Conservation (phyloP, 2,888 invertebrate species). For the Agrochola litura region DNA sequence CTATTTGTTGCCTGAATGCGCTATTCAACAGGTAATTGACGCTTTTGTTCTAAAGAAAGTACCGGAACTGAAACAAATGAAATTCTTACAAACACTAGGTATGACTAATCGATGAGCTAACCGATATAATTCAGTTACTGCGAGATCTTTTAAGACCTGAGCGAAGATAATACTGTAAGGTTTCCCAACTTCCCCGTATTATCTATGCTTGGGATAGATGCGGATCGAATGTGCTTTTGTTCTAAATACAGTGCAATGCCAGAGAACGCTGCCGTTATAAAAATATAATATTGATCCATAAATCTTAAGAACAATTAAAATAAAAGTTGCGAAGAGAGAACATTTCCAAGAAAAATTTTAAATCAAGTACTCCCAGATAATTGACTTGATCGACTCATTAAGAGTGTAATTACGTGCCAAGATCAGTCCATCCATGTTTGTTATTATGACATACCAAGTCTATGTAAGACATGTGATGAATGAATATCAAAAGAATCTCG, state of each 20-base stretch:
- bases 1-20: conserved; percentile 97
- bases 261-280: conserved; percentile 20
- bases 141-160: conserved; percentile 40
- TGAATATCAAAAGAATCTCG: conserved; percentile 49
- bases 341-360: conserved; percentile 31
- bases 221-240: conserved; percentile 53
- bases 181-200: conserved; percentile 35
- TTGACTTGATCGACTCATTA: conserved; percentile 34
- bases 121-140: conserved; percentile 35
- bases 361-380: conserved; percentile 18
- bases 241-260: conserved; percentile 49
- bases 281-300: conserved; percentile 6
- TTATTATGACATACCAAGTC: conserved; percentile 34
- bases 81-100: conserved; percentile 49
- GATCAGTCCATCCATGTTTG: conserved; percentile 35
- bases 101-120: conserved; percentile 44
- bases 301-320: conserved; percentile 29
- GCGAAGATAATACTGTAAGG: conserved; percentile 36
- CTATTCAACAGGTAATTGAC: conserved; percentile 95
- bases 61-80: conserved; percentile 55
- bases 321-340: conserved; percentile 14
- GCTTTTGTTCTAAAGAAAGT: conserved; percentile 66
- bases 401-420: conserved; percentile 20
- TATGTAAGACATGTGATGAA: conserved; percentile 43
- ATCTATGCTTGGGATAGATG: conserved; percentile 31